Evolutionary conservation across 2,888 invertebrate species (phyloP).

Genomic region (Ferrisia virgata): DNA sequence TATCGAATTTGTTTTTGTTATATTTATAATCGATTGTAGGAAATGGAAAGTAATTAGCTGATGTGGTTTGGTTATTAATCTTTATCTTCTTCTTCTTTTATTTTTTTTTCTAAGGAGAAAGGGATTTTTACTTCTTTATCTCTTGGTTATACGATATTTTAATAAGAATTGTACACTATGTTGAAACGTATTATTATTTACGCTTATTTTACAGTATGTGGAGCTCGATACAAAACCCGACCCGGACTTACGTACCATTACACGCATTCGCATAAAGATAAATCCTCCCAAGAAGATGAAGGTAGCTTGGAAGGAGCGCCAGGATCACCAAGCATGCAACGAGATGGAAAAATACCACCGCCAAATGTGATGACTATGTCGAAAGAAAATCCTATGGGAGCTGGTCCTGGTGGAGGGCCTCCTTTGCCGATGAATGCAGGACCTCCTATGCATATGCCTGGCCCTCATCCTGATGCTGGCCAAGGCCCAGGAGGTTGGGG

Average conservation of each 20-base stretch:
- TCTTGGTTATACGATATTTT: neutral
- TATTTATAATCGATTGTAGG: no score
- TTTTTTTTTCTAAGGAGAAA: no score
- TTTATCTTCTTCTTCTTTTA: no score
- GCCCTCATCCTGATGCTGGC: conserved; percentile 54
- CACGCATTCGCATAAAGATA: conserved; percentile 76
- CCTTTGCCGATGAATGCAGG: conserved; percentile 52
- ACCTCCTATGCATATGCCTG: conserved; percentile 49
- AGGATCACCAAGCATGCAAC: conserved; percentile 46
- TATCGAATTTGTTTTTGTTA: no score
- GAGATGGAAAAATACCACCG: conserved; percentile 46
- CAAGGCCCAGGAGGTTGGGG: conserved; percentile 58
- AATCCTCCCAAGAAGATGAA: conserved; percentile 47
- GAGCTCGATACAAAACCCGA: conserved; percentile 93
- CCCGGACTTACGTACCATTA: conserved; percentile 95
- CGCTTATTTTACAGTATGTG: conserved; percentile 72
- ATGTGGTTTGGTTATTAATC: no score
- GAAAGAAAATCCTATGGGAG: conserved; percentile 19
- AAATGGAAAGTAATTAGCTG: no score
- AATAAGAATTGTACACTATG: neutral
- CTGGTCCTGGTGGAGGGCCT: conserved; percentile 51
- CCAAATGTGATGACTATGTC: conserved; percentile 51
- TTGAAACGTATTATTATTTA: no score
- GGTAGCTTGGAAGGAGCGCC: conserved; percentile 48
- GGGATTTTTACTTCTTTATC: conserved; percentile 57